Conservation (phyloP, 2,113 vertebrate genomes). For the Dermatemys mawii region DNA sequence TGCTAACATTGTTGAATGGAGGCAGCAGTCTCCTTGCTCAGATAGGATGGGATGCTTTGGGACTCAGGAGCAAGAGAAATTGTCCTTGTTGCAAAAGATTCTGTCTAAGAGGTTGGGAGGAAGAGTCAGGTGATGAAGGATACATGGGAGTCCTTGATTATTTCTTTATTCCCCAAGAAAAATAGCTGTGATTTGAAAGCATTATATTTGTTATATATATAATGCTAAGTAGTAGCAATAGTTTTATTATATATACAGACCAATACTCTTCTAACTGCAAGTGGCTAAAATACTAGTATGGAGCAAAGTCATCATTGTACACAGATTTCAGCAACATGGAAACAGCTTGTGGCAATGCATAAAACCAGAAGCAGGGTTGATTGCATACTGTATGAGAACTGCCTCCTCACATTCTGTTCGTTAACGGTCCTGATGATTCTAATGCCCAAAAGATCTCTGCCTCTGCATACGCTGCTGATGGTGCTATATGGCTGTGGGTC, state of each 20-base stretch:
- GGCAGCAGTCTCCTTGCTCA: neutral
- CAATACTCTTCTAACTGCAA: neutral
- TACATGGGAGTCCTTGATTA: neutral
- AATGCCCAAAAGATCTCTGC: neutral
- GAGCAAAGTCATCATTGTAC: neutral
- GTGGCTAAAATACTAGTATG: neutral
- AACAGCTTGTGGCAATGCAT: neutral
- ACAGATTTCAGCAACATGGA: neutral
- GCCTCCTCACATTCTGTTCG: neutral
- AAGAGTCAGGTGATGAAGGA: neutral
- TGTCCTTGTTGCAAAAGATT: neutral
- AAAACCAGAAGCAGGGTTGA: constrained; percentile 14
- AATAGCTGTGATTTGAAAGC: neutral
- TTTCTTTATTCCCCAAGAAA: neutral
- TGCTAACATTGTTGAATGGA: neutral
- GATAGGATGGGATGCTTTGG: neutral
- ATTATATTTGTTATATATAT: neutral
- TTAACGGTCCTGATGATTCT: neutral
- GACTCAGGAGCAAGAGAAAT: rapidly evolving
- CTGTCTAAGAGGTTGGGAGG: neutral
- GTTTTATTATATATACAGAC: neutral
- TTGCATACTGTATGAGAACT: constrained; percentile 10
- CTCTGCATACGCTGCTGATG: neutral
- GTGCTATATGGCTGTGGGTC: neutral
- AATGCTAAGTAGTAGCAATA: neutral